Percentiles rank a stretch among this genome's conserved stretches.
These are phyloP conservation scores for Piezodorus guildinii DNA, from an alignment of 1,140 invertebrate genomes.

Conservation along the genomic window DNA sequence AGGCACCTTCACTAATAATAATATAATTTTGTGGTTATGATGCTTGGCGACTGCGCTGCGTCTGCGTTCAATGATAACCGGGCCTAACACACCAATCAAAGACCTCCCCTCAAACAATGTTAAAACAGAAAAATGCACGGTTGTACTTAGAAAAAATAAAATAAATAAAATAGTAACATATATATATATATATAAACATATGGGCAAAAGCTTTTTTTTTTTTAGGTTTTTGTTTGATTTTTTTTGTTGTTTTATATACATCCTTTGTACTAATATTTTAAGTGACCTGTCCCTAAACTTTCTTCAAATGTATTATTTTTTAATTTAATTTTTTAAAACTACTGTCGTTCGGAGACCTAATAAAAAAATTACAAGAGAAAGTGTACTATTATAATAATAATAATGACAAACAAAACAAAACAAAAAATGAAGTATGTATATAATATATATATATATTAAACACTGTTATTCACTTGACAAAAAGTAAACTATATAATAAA, in stretches of 20 bases:
- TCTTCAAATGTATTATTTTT: background rate
- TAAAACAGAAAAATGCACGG: conserved; percentile 9
- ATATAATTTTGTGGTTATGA: background rate
- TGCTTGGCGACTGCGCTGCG: background rate
- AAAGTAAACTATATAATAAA: background rate
- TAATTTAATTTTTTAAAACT: background rate
- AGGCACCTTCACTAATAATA: conserved; percentile 8
- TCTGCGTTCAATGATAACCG: background rate
- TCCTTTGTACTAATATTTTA: conserved; percentile 13
- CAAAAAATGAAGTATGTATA: background rate
- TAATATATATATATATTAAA: conserved; percentile 7
- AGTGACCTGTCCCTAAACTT: conserved; percentile 10
- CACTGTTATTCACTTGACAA: conserved; percentile 4
- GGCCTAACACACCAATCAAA: background rate
- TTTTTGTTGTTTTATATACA: conserved; percentile 12
- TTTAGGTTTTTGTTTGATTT: background rate
- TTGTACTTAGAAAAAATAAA: conserved; percentile 4
- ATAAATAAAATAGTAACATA: too few species aligned
- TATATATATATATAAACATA: background rate
- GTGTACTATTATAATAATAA: conserved; percentile 13
- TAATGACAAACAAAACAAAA: background rate
- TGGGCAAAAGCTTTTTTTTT: conserved; percentile 9
- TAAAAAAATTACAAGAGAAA: conserved; percentile 5
- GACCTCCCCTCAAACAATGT: conserved; percentile 4
- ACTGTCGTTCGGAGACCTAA: conserved; percentile 12